Percentiles rank a stretch among this genome's conserved stretches.
Evolutionary conservation across 53 echinoderm and acorn worm species (phyloP).

Genomic region (Crossaster papposus): DNA sequence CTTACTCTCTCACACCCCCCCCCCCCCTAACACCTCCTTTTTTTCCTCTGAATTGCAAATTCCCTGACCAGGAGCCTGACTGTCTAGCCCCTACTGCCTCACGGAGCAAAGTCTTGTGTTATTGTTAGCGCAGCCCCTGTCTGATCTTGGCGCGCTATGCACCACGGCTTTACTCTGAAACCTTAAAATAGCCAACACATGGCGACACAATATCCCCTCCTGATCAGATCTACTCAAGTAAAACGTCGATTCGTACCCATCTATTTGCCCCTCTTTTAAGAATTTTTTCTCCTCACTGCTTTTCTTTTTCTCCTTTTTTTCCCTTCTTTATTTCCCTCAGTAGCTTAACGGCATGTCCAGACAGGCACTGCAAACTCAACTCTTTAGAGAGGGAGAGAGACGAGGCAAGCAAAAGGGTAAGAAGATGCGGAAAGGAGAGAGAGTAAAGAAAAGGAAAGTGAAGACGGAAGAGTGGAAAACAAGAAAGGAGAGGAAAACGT

Average conservation of each 20-base stretch:
- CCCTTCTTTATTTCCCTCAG: not conserved
- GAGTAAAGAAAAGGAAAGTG: not conserved
- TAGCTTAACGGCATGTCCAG: slow-evolving; percentile 55
- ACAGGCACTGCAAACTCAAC: slow-evolving; percentile 38
- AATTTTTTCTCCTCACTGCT: slow-evolving; percentile 12
- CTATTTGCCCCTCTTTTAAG: slow-evolving; percentile 38
- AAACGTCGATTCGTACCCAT: slow-evolving; percentile 47
- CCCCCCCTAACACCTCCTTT: not conserved
- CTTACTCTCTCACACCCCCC: not conserved
- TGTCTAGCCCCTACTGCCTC: slow-evolving; percentile 18
- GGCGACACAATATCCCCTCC: slow-evolving; percentile 54
- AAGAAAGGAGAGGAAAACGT: slow-evolving; percentile 25
- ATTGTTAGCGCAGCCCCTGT: slow-evolving; percentile 34
- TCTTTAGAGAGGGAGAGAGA: slow-evolving; percentile 46
- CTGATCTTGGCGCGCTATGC: slow-evolving; percentile 35
- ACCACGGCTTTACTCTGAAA: slow-evolving; percentile 40
- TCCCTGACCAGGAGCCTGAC: slow-evolving; percentile 48
- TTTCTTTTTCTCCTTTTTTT: not conserved
- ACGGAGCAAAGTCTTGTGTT: slow-evolving; percentile 30
- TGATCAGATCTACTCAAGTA: slow-evolving; percentile 52
- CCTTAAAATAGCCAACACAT: slow-evolving; percentile 55
- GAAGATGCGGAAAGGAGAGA: slow-evolving; percentile 18
- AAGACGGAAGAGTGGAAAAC: not conserved
- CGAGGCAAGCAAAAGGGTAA: slow-evolving; percentile 27
- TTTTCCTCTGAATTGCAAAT: slow-evolving; percentile 45